Percentiles rank a stretch among this genome's conserved stretches.
phyloP scores from a whole-genome alignment of 2,888 invertebrate genomes.

The Cordylochernes scorpioides region DNA sequence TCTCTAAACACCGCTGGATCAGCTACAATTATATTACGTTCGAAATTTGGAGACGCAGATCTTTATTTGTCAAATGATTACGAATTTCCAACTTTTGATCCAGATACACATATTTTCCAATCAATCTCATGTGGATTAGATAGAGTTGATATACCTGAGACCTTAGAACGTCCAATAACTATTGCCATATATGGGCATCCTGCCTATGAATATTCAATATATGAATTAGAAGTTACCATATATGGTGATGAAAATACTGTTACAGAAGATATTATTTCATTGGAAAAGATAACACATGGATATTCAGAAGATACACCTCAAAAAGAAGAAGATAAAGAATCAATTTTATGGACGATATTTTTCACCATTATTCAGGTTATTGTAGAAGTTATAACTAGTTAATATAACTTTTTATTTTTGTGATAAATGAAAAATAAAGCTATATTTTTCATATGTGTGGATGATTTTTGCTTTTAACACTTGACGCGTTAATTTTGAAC shows the following conservation, averaged over 20 bases:
- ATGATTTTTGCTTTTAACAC: too few species aligned
- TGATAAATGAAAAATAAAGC: too few species aligned
- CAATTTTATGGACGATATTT: slow-evolving; percentile 10
- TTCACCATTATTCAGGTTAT: slow-evolving; percentile 8
- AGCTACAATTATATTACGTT: slow-evolving; percentile 6
- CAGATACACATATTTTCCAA: slow-evolving; percentile 18
- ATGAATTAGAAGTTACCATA: slow-evolving; percentile 15
- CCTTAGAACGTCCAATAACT: slow-evolving; percentile 19
- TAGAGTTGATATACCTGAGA: slow-evolving; percentile 17
- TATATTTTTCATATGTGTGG: too few species aligned
- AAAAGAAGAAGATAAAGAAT: slow-evolving; percentile 3
- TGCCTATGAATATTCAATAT: slow-evolving; percentile 16
- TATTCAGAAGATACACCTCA: slow-evolving; percentile 6
- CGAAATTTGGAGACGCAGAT: slow-evolving; percentile 13
- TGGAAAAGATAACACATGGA: too few species aligned
- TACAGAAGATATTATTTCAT: too few species aligned
- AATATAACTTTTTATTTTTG: too few species aligned
- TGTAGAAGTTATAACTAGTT: slow-evolving; percentile 3
- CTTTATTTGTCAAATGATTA: slow-evolving; percentile 13
- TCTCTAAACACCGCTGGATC: slow-evolving; percentile 6
- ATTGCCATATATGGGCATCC: slow-evolving; percentile 22
- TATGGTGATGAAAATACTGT: slow-evolving; percentile 1
- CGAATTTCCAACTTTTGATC: slow-evolving; percentile 18
- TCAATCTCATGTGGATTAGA: slow-evolving; percentile 22
- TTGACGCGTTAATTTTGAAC: too few species aligned